Evolutionary conservation across 2,113 vertebrate species (phyloP), one percentile per base, ranked within the genome.

Genomic region (Sprattus sprattus): DNA sequence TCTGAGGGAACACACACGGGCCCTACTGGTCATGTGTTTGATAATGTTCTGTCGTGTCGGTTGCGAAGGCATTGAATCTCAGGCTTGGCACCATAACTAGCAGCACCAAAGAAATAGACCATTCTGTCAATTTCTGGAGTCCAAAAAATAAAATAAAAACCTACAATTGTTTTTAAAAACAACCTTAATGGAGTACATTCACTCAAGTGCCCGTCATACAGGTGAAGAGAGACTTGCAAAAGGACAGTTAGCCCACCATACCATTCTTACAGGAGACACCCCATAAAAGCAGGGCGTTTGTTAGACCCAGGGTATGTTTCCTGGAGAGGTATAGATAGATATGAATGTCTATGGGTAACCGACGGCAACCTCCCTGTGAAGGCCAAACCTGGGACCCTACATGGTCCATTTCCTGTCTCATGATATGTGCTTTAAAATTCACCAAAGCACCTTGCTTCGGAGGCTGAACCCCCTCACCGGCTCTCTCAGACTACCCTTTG

Each of bases 381-480:
- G 60, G 60, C 6, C 60, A 13, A 1, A 39, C n/a, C 3, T 7
- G 20, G 60, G 8, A 6, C 60, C n/a, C 20, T n/a, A 75, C 64
- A 8, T 71, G 64, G 64, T 28, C 11, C 71, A 78, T 78, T 39
- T 67, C 46, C 67, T 75, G 25, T 81, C 84, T 50, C 64, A 16
- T 82, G 60, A 84, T 25, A 32, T 84, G 60, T 86, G 71, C 20
- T 71, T 85, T 28, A 64, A 46, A 78, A 78, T 39, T 78, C 71
- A 39, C 71, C 13, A 78, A 78, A 78, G 32, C 64, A 67, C 64
- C n/a, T 67, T 9, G 60, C n/a, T 8, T 15, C 54, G 10, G 10
- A 75, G 28, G 28, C 71, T 11, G 28, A 39, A 39, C 39, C 28
- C 32, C 32, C 28, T 75, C 28, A 75, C 71, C 5, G 32, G 71